These are phyloP conservation scores for Tinea semifulvella DNA, from an alignment of 2,888 invertebrate species.

Conservation along the genomic window DNA sequence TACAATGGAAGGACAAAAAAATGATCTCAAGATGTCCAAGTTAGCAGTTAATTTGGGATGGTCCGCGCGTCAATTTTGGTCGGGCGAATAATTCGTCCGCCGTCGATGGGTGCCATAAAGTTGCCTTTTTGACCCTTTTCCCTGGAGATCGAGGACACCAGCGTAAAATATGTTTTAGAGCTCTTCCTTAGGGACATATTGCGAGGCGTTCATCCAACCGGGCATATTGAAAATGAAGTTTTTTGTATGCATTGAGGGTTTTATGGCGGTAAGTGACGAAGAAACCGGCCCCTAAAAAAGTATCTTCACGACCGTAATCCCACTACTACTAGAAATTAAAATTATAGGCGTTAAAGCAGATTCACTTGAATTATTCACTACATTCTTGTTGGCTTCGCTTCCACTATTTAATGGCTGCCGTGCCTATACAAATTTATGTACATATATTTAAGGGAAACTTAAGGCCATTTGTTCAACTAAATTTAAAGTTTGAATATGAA, in stretches of 20 bases:
- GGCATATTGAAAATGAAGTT: conserved; percentile 16
- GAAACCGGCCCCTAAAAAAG: neutral
- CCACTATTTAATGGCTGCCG: no score
- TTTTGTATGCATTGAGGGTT: conserved; percentile 15
- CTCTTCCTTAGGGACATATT: conserved; percentile 13
- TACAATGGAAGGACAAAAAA: no score
- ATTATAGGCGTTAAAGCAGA: no score
- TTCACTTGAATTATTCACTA: no score
- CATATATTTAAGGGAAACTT: no score
- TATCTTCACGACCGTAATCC: no score
- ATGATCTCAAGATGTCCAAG: no score
- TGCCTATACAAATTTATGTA: no score
- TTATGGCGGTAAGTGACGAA: conserved; percentile 12
- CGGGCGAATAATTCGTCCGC: neutral
- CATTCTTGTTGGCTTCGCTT: no score
- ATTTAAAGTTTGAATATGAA: no score
- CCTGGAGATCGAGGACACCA: conserved; percentile 1
- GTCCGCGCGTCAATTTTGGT: neutral
- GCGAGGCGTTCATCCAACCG: conserved; percentile 11
- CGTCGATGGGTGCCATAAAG: conserved; percentile 11
- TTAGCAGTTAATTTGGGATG: neutral
- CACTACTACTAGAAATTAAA: no score
- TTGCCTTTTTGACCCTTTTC: conserved; percentile 15
- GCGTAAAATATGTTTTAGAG: conserved; percentile 16
- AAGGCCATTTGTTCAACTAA: no score